phyloP scores from a whole-genome alignment of 2,888 invertebrate genomes.

The Aporophyla nigra region DNA sequence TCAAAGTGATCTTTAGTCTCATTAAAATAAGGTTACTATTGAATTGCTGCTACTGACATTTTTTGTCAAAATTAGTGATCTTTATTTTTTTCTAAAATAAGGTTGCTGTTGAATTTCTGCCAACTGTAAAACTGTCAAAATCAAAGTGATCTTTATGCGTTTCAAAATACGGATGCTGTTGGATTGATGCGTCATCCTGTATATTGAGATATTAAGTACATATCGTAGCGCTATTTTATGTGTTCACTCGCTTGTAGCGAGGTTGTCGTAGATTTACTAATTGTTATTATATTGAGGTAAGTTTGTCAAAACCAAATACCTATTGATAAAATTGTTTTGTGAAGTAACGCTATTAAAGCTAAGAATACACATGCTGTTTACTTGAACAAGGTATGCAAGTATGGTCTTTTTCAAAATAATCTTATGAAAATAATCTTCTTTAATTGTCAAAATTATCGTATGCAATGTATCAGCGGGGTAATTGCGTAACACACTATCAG shows the following conservation, averaged over 20 bases:
- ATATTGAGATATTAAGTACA: slow-evolving; percentile 6
- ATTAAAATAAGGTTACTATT: not conserved
- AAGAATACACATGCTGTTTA: not conserved
- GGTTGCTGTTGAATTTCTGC: not conserved
- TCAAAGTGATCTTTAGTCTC: not conserved
- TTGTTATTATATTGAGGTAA: slow-evolving; percentile 6
- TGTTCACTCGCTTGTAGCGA: slow-evolving; percentile 30
- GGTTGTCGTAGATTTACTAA: not conserved
- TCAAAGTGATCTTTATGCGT: no score
- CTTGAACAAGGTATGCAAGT: not conserved
- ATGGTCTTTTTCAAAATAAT: not conserved
- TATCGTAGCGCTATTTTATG: slow-evolving; percentile 22
- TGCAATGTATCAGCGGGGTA: no score
- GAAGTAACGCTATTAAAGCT: not conserved
- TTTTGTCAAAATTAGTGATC: no score
- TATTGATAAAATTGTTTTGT: slow-evolving; percentile 12
- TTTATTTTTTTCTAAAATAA: no score
- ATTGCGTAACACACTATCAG: no score
- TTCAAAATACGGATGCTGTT: not conserved
- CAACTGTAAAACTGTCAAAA: no score
- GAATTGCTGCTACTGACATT: not conserved
- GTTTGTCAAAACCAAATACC: slow-evolving; percentile 43
- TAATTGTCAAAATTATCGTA: no score
- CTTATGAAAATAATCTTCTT: not conserved
- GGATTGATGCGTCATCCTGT: not conserved